phyloP scores from a whole-genome alignment of 2,113 vertebrate genomes.

The Benitochromis conjunctus region DNA sequence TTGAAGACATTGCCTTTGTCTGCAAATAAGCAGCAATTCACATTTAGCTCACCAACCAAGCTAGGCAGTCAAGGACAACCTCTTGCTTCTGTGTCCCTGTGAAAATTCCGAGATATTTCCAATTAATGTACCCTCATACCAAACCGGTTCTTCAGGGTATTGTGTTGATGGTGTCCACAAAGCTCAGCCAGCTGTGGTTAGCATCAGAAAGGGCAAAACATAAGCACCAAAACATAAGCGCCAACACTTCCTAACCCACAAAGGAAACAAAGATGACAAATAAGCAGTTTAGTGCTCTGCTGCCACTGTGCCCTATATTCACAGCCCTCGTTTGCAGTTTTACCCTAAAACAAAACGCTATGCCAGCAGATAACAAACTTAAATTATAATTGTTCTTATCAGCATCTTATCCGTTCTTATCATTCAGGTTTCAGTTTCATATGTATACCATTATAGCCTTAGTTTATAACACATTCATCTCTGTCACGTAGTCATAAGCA shows the following conservation, averaged over 20 bases:
- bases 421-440: not conserved
- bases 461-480: not conserved
- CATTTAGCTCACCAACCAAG: constrained; percentile 14
- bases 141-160: constrained; percentile 43
- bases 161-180: constrained; percentile 53
- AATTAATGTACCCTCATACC: constrained; percentile 1
- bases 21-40: constrained; percentile 3
- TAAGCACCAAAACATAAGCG: constrained; percentile 30
- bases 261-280: constrained; percentile 18
- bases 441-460: not conserved
- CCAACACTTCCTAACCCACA: constrained; percentile 28
- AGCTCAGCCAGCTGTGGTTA: constrained; percentile 20
- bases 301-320: not conserved
- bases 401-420: not conserved
- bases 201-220: constrained; percentile 30
- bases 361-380: not conserved
- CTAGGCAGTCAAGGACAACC: not conserved
- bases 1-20: not conserved
- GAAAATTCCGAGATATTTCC: constrained; percentile 33
- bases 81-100: not conserved
- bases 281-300: not conserved
- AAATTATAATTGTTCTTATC: not conserved
- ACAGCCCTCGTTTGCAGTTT: not conserved
- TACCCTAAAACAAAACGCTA: not conserved
- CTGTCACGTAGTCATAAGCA: not conserved